Evolutionary conservation across 2,797 vertebrate species (phyloP), one percentile per base, ranked within the genome.

Genomic region (Pangasius mekongensis): DNA sequence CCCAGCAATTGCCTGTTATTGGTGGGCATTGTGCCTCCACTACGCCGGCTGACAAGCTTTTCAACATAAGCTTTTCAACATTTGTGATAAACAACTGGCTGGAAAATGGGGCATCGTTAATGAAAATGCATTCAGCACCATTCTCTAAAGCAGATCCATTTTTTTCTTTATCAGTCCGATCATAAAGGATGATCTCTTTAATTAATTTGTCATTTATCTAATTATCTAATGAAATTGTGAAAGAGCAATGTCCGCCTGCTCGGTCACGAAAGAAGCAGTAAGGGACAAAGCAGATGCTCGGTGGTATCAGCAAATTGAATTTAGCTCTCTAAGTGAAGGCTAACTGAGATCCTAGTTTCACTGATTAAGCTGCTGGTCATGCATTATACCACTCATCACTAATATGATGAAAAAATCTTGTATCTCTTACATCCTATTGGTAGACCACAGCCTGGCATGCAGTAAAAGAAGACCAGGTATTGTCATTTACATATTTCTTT

Each of bases 151-250:
- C 43, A 86, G 20, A 22, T 52, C 74, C 30, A 71, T 89, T 47
- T 88, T 83, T 60, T 87, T 76, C 71, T 92, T 88, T 73, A 91
- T 89, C 89, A 87, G 90, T 89, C 91, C 87, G 69, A 89, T 88
- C 82, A 74, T 71, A 14, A 83, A 86, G 88, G 89, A 93, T 90
- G 78, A 86, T 86, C 90, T 92, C 86, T 69, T 89, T 92, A 93
- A 94, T 95, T 93, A 94, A 88, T 94, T 92, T 91, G 89, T 87
- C 71, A 92, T 92, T 94, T 91, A 94, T 95, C 93, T 89, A 77
- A 93, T 95, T 94, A 94, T 88, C 87, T 89, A 74, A 92, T 94
- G 89, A 93, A 93, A 94, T 92, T 93, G 91, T 91, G 89, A 89
- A 86, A 89, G 90, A 93, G 89, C 83, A 64, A 80, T 76, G 85